Base-by-base conservation (phyloP, 2,113 vertebrate species). In the Oriolus oriolus region DNA sequence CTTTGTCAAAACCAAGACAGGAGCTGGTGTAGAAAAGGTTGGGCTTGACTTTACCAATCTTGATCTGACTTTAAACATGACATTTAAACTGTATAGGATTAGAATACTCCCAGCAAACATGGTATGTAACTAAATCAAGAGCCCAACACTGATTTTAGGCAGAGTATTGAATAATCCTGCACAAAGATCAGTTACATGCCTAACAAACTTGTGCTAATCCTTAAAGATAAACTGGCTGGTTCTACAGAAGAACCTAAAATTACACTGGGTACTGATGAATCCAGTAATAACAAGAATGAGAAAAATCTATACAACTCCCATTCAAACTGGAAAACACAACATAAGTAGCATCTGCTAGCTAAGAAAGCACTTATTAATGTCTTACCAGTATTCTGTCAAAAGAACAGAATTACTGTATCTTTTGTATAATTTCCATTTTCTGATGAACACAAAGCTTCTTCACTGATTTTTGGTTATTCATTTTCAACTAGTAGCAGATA, bases 51-150 rank as follows among this genome's bases (percentile, higher is more conserved):
- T 75, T 30, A n/a, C 61, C 30, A 54, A 73, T 73, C 56, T n/a
- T 53, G 21, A 76, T 53, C 53, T 35, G 28, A 65, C 6, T 78
- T 65, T 37, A 52, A 52, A 59, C 15, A 56, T 0, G 6, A 80
- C 9, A 44, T 74, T 86, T 78, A 57, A 42, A 41, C 26, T 37
- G 42, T 11, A 61, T 0, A 0, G 21, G 18, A 64, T 61, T 49
- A 89, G 41, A 82, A 66, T 35, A 71, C 21, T 76, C 26, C 10
- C 50, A 57, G 66, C 11, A 59, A 89, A 84, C 19, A 75, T 0
- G 0, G 1, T 11, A 56, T 1, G 0, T 13, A 86, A 54, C 24
- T 86, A 37, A 63, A 84, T 44, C 24, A 41, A 60, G 30, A 53
- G 23, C 18, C 19, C 39, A 74, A 18, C 11, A 17, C 0, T 50